phyloP scores from a whole-genome alignment of 2,888 invertebrate species.

The Endomychus coccineus region DNA sequence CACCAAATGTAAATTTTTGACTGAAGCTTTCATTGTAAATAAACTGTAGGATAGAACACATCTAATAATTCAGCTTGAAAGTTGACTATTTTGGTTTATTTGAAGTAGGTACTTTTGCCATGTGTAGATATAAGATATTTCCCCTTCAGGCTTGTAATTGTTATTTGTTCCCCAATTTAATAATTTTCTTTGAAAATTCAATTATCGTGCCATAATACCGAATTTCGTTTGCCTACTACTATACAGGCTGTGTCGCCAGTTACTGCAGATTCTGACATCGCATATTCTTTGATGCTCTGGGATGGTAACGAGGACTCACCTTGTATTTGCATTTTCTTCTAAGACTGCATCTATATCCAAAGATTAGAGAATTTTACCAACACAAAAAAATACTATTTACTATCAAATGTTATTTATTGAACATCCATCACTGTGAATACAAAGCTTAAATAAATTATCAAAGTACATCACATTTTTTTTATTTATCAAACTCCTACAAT shows the following conservation, averaged over 20 bases:
- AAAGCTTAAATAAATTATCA: slow-evolving; percentile 32
- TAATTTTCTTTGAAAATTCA: no score
- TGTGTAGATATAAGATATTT: no score
- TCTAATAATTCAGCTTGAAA: slow-evolving; percentile 24
- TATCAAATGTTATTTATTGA: slow-evolving; percentile 31
- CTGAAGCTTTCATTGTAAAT: slow-evolving; percentile 34
- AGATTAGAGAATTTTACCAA: slow-evolving; percentile 24
- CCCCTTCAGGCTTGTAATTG: no score
- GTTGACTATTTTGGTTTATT: slow-evolving; percentile 25
- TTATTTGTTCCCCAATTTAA: no score
- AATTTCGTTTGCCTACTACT: no score
- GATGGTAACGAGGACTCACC: neutral
- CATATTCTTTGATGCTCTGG: neutral
- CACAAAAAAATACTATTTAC: slow-evolving; percentile 22
- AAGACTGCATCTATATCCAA: slow-evolving; percentile 36
- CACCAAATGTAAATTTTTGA: slow-evolving; percentile 20
- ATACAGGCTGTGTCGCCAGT: no score
- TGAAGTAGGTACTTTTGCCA: slow-evolving; percentile 26
- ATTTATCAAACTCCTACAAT: no score
- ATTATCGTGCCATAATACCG: no score
- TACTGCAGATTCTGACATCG: no score
- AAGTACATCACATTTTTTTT: no score
- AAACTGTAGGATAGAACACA: slow-evolving; percentile 24
- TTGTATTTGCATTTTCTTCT: slow-evolving; percentile 14
- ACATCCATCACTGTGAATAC: slow-evolving; percentile 33